phyloP scores from a whole-genome alignment of 2,797 vertebrate genomes.

The Neosilurus mollespiculum region DNA sequence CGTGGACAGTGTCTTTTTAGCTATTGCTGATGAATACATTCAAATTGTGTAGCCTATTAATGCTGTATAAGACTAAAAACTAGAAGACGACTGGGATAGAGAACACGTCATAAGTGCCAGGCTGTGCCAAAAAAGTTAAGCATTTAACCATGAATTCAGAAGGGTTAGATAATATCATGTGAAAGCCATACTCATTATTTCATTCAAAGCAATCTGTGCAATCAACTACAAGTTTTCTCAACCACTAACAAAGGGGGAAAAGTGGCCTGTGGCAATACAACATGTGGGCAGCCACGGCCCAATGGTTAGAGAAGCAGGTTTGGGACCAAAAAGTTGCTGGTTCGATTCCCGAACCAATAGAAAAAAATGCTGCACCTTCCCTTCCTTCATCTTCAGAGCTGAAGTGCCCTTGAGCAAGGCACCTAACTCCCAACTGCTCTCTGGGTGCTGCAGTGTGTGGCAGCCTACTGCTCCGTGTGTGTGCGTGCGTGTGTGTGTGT shows the following conservation, averaged over 20 bases:
- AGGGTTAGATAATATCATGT: neutral
- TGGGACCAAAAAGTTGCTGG: no score
- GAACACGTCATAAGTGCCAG: neutral
- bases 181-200: neutral
- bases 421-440: no score
- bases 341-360: no score
- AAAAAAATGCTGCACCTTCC: no score
- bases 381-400: no score
- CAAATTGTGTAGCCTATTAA: neutral
- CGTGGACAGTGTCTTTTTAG: neutral
- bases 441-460: no score
- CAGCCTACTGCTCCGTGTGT: no score
- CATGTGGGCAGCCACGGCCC: no score
- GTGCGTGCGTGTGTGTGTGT: no score
- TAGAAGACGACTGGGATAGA: neutral
- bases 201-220: slow-evolving; percentile 1
- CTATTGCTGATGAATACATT: neutral
- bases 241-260: neutral
- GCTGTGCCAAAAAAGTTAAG: neutral
- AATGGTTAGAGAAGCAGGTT: no score
- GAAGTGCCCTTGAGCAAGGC: no score
- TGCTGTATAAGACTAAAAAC: no score
- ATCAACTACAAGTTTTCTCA: neutral
- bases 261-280: neutral
- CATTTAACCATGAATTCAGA: neutral